These are phyloP conservation scores for Lynx canadensis DNA, from an alignment of 2,113 vertebrate genomes.

Conservation along the genomic window DNA sequence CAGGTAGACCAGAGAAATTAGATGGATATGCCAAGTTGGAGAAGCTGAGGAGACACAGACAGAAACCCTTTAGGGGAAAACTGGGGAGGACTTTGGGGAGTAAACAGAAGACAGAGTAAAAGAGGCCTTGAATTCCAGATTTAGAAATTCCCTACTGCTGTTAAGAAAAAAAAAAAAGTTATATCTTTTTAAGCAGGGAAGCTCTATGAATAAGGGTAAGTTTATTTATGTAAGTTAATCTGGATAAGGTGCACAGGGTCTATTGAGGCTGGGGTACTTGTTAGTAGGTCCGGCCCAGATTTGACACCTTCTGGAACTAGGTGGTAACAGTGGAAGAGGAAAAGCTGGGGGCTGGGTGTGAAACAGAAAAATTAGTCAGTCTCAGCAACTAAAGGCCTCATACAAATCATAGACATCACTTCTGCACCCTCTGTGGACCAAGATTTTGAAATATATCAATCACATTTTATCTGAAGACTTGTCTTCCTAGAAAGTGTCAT, in stretches of 20 bases:
- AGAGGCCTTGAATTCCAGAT: neutral
- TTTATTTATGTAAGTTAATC: neutral
- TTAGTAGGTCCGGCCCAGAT: neutral
- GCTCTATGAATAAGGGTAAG: neutral
- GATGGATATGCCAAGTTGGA: neutral
- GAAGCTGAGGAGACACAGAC: neutral
- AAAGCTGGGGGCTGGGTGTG: neutral
- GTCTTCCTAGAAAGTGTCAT: neutral
- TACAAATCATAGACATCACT: neutral
- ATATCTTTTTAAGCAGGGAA: slow-evolving; percentile 20
- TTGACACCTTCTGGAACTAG: neutral
- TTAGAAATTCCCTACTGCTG: neutral
- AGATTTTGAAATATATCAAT: neutral
- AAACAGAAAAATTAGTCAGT: neutral
- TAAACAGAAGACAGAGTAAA: neutral
- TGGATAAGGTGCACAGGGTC: neutral
- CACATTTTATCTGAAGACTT: neutral
- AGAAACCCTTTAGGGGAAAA: neutral
- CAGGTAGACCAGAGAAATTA: neutral
- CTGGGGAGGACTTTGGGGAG: neutral
- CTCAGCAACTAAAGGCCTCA: neutral
- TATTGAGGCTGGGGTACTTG: neutral
- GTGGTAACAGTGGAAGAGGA: no score
- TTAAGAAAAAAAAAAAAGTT: neutral
- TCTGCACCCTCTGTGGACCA: no score